Base-by-base conservation (phyloP, 2,888 invertebrate genomes). In the Strigamia maritima region DNA sequence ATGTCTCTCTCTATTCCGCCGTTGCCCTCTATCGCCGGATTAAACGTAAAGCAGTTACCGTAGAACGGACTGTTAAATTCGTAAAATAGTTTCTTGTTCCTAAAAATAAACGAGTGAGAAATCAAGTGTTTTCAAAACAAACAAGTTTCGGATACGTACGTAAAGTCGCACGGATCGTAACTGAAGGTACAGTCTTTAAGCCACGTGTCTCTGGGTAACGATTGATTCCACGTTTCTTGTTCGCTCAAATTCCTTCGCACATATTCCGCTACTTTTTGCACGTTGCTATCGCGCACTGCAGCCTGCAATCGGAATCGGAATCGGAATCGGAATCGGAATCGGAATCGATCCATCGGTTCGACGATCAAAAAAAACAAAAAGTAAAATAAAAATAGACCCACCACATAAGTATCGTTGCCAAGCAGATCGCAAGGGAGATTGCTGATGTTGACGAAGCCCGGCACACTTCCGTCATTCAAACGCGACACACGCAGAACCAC, bases 291-390 rank as follows among this genome's bases (percentile, higher is more conserved):
- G 2, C 19, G n/a, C 12, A 49, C 7, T 14, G 3, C 1, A 1
- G 49, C 77, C 77, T 77, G 19, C 26, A 76, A 38, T 60, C 60
- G 26, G 28, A 3, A n/a, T n/a, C n/a, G n/a, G n/a, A n/a, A n/a
- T n/a, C n/a, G n/a, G n/a, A n/a, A n/a, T n/a, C n/a, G n/a, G n/a
- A n/a, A n/a, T n/a, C n/a, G n/a, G n/a, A n/a, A n/a, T n/a, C n/a
- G n/a, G n/a, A n/a, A n/a, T n/a, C n/a, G n/a, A n/a, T n/a, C n/a
- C n/a, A n/a, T n/a, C n/a, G n/a, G n/a, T n/a, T n/a, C n/a, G n/a
- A n/a, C n/a, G 49, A 16, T 49, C 7, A 24, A 0, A 7, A 14
- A 16, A 75, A 12, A 75, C 31, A 4, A 8, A 19, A 38, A 38
- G 19, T 16, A 77, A 35, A 2, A 22, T 22, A 60, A 60, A 2